These are phyloP conservation scores for Notothenia coriiceps DNA, from an alignment of 2,113 vertebrate species.

Conservation along the genomic window DNA sequence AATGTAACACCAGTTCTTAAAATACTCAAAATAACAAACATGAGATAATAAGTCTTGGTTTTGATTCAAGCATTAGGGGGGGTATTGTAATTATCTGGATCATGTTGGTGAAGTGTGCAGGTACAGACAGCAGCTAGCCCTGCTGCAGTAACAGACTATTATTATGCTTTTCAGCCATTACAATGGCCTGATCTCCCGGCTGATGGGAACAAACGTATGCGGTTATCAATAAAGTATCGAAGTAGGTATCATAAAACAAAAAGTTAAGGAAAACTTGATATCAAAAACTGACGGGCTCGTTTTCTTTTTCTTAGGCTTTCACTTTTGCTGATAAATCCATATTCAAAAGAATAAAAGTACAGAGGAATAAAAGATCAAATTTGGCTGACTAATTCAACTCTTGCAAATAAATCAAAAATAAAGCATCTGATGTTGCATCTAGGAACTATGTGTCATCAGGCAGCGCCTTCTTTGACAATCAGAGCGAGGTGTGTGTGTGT, in stretches of 20 bases:
- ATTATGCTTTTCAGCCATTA: background rate
- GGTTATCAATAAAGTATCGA: slow-evolving; percentile 4
- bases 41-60: too few species aligned
- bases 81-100: too few species aligned
- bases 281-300: background rate
- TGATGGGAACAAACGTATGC: background rate
- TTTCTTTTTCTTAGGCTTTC: background rate
- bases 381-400: background rate
- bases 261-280: slow-evolving; percentile 17
- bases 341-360: slow-evolving; percentile 20
- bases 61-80: too few species aligned
- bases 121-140: too few species aligned
- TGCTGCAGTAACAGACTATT: background rate
- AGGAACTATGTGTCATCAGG: slow-evolving; percentile 36
- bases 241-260: slow-evolving; percentile 22
- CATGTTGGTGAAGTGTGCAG: too few species aligned
- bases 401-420: background rate
- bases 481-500: slow-evolving; percentile 26
- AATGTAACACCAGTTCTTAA: too few species aligned
- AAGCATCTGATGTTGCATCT: slow-evolving; percentile 20
- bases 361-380: slow-evolving; percentile 20
- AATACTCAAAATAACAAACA: too few species aligned
- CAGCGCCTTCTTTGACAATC: slow-evolving; percentile 23
- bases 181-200: background rate
- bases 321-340: slow-evolving; percentile 32